Percentiles rank a stretch among this genome's conserved stretches.
phyloP scores from a whole-genome alignment of 2,113 vertebrate genomes.

The Thinocorus orbignyianus region DNA sequence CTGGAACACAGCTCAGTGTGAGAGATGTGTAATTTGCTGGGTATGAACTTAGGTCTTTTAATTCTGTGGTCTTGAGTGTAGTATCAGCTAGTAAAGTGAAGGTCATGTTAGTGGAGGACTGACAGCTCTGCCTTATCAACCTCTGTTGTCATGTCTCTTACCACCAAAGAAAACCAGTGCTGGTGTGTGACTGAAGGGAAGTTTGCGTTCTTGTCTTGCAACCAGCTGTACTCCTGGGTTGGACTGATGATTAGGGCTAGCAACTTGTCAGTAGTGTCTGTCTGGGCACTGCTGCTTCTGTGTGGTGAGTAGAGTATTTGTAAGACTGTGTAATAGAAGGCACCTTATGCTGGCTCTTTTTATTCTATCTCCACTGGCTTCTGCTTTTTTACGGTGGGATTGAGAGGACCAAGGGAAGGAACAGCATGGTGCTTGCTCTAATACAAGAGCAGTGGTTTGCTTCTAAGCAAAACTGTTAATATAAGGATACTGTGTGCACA shows the following conservation, averaged over 20 bases:
- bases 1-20: background rate
- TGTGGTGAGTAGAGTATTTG: background rate
- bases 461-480: background rate
- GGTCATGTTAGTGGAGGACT: background rate
- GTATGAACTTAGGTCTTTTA: background rate
- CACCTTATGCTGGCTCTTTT: background rate
- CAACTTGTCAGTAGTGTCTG: background rate
- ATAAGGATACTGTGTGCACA: background rate
- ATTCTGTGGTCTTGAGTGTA: background rate
- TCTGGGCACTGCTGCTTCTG: background rate
- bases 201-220: background rate
- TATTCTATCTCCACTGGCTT: background rate
- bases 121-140: background rate
- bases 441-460: background rate
- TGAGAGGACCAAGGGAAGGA: background rate
- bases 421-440: background rate
- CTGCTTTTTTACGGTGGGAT: background rate
- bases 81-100: background rate
- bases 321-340: background rate
- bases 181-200: background rate
- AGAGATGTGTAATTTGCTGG: accelerated
- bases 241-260: background rate
- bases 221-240: background rate
- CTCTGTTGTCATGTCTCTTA: background rate
- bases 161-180: accelerated